Evolutionary conservation across 2,888 invertebrate genomes (phyloP).

Genomic region (Sinelater perroti): DNA sequence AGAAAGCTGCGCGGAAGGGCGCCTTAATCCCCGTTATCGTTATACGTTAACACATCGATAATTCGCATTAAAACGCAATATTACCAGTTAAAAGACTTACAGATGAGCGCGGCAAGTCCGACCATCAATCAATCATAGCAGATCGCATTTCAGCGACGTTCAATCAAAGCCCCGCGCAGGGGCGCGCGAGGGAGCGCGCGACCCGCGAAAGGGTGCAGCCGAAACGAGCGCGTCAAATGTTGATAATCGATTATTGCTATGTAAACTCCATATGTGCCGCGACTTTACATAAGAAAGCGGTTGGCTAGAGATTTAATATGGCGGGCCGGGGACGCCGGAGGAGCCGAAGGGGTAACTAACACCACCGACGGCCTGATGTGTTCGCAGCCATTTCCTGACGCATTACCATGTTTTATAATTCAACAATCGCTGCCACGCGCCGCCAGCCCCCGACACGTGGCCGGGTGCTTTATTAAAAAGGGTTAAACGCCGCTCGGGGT

Average conservation of each 20-base stretch:
- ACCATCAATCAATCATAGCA: conserved; percentile 43
- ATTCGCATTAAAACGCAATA: conserved; percentile 38
- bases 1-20: conserved; percentile 12
- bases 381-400: conserved; percentile 33
- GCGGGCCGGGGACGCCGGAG: conserved; percentile 14
- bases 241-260: conserved; percentile 40
- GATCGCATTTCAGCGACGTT: conserved; percentile 42
- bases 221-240: conserved; percentile 41
- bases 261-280: conserved; percentile 18
- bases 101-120: conserved; percentile 35
- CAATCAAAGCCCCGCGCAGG: conserved; percentile 42
- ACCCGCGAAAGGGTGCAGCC: conserved; percentile 41
- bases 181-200: conserved; percentile 44
- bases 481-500: conserved; percentile 57
- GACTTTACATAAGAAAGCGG: conserved; percentile 30
- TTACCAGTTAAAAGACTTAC: conserved; percentile 39
- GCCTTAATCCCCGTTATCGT: conserved; percentile 35
- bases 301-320: conserved; percentile 23
- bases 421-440: conserved; percentile 56
- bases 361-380: conserved; percentile 26
- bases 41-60: conserved; percentile 38
- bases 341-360: conserved; percentile 31
- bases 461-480: conserved; percentile 58
- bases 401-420: conserved; percentile 53
- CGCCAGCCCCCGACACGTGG: conserved; percentile 54